phyloP scores from a whole-genome alignment of 2,113 vertebrate genomes.

The Cheilinus undulatus region DNA sequence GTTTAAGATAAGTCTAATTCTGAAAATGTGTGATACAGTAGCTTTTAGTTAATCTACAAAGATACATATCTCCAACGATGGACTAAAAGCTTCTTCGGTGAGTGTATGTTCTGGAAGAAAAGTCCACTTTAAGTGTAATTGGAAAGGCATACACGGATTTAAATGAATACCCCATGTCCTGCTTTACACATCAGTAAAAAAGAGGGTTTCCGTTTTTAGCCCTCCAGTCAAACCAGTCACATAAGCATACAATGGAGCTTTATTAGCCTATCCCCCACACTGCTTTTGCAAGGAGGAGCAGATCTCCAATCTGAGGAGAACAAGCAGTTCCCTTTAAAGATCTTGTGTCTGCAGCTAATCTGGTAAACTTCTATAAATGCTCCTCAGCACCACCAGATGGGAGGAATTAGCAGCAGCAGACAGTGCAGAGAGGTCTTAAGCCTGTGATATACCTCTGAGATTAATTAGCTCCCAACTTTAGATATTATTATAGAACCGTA shows the following conservation, averaged over 20 bases:
- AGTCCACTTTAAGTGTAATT: conserved; percentile 57
- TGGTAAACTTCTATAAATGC: conserved; percentile 82
- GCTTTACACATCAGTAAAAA: conserved; percentile 69
- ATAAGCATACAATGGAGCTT: conserved; percentile 71
- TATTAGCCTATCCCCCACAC: conserved; percentile 67
- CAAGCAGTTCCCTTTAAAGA: conserved; percentile 77
- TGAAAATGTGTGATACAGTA: conserved; percentile 59
- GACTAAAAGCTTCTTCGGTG: conserved; percentile 63
- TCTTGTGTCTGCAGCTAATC: conserved; percentile 78
- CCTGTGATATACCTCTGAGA: conserved; percentile 77
- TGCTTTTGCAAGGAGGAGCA: conserved; percentile 62
- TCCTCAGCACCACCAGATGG: conserved; percentile 74
- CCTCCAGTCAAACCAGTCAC: conserved; percentile 62
- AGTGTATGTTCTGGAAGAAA: conserved; percentile 59
- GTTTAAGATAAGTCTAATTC: conserved; percentile 68
- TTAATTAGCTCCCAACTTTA: conserved; percentile 84
- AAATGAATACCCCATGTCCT: conserved; percentile 65
- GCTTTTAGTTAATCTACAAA: conserved; percentile 71
- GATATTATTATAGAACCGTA: conserved; percentile 75
- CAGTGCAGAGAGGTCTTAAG: conserved; percentile 73
- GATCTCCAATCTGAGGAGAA: conserved; percentile 81
- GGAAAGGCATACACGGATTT: conserved; percentile 70
- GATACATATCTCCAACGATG: conserved; percentile 73
- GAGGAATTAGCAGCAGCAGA: conserved; percentile 78
- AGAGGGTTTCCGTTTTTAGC: conserved; percentile 71